Conservation (phyloP, 2,113 vertebrate species). For the Halcyon malimbica region DNA sequence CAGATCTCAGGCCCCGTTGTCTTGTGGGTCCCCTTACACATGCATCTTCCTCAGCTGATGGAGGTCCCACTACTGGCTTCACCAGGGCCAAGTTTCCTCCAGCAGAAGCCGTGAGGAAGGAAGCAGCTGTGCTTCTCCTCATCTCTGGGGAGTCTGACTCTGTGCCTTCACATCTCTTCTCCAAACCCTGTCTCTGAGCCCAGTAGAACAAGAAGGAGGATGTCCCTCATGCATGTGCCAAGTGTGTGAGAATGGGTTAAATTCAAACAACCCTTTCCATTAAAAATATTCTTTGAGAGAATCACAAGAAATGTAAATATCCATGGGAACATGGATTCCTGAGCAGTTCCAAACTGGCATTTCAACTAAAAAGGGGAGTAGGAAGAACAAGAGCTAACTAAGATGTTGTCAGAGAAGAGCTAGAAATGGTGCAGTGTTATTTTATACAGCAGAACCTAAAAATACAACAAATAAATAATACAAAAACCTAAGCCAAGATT, state of each 20-base stretch:
- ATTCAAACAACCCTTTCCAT: neutral
- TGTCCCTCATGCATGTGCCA: neutral
- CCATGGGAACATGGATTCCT: neutral
- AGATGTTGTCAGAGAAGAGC: neutral
- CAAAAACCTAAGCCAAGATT: slow-evolving; percentile 8
- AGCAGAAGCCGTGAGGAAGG: neutral
- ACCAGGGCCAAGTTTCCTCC: neutral
- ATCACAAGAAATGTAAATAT: neutral
- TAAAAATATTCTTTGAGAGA: neutral
- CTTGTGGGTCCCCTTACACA: neutral
- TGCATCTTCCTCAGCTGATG: neutral
- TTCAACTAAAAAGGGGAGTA: neutral
- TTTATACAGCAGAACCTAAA: slow-evolving; percentile 29
- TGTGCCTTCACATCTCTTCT: neutral
- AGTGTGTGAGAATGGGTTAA: neutral
- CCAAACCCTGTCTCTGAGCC: neutral
- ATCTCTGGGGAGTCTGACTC: neutral
- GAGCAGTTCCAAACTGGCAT: neutral
- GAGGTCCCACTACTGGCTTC: neutral
- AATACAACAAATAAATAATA: slow-evolving; percentile 17
- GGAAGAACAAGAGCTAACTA: neutral
- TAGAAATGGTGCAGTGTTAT: neutral
- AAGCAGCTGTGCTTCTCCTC: neutral
- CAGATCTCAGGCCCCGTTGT: fast-evolving
- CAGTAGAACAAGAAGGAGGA: neutral